These are phyloP conservation scores for Vombatus ursinus DNA, from an alignment of 2,113 vertebrate species.

Conservation along the genomic window DNA sequence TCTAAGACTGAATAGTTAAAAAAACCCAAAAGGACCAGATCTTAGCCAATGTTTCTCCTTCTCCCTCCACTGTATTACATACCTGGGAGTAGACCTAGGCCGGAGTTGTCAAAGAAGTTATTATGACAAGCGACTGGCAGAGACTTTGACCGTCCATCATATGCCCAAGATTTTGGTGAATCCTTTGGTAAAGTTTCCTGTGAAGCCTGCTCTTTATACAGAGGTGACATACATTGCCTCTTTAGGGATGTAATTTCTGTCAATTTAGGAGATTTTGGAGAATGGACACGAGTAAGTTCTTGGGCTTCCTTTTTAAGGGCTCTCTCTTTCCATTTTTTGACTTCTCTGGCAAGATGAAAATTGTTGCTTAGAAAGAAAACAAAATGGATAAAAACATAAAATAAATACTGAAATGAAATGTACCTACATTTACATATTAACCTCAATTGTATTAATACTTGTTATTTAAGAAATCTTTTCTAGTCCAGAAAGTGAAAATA, in stretches of 20 bases:
- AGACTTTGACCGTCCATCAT: constrained; percentile 66
- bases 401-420: not conserved
- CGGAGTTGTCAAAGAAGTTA: constrained; percentile 74
- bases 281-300: constrained; percentile 36
- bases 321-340: constrained; percentile 63
- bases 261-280: constrained; percentile 59
- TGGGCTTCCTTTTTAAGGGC: constrained; percentile 41
- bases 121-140: constrained; percentile 51
- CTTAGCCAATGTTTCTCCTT: not conserved
- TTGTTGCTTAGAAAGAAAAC: constrained; percentile 55
- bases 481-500: constrained; percentile 14
- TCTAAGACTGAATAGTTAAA: not conserved
- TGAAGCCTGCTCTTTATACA: constrained; percentile 1
- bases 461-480: not conserved
- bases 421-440: not conserved
- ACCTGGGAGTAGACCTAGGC: constrained; percentile 73
- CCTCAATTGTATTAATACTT: not conserved
- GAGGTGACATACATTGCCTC: constrained; percentile 24
- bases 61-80: not conserved
- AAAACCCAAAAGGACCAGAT: not conserved
- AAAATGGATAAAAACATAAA: not conserved
- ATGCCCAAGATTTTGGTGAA: constrained; percentile 59
- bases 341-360: constrained; percentile 55
- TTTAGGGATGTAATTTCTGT: constrained; percentile 29
- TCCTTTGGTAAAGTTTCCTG: constrained; percentile 54